phyloP scores from a whole-genome alignment of 1,140 invertebrate species.

The Cyrtorhinus lividipennis region DNA sequence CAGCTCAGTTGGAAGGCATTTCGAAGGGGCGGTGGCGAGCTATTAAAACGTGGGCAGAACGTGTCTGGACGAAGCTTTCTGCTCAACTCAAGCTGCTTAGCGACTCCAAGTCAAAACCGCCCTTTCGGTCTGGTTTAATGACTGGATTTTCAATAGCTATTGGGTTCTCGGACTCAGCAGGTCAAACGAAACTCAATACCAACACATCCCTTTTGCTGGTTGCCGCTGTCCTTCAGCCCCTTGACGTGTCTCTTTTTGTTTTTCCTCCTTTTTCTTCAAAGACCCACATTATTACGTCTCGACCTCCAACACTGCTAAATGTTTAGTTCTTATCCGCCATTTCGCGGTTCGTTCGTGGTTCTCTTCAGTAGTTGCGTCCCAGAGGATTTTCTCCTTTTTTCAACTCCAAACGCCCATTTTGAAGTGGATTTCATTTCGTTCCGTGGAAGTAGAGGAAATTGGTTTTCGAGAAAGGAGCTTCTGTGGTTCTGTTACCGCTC shows the following conservation, averaged over 20 bases:
- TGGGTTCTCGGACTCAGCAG: no score
- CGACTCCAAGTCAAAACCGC: neutral
- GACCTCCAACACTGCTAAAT: neutral
- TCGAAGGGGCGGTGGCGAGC: no score
- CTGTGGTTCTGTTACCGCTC: no score
- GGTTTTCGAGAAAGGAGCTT: neutral
- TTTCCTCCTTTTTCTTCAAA: neutral
- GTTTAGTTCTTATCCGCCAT: neutral
- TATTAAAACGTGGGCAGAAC: neutral
- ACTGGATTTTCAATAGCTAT: neutral
- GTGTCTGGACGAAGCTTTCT: neutral
- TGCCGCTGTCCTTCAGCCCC: no score
- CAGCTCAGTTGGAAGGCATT: no score
- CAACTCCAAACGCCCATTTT: neutral
- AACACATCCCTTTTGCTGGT: no score
- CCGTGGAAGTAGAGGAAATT: neutral
- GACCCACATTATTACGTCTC: neutral
- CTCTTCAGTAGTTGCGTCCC: neutral
- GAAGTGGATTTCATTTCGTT: neutral
- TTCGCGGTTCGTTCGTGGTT: neutral
- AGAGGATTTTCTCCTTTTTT: no score
- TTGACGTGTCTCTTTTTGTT: no score
- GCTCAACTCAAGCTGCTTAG: neutral
- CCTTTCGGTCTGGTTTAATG: neutral
- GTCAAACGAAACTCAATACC: no score